Evolutionary conservation across 2,797 vertebrate species (phyloP).

Genomic region (Sciaenops ocellatus): DNA sequence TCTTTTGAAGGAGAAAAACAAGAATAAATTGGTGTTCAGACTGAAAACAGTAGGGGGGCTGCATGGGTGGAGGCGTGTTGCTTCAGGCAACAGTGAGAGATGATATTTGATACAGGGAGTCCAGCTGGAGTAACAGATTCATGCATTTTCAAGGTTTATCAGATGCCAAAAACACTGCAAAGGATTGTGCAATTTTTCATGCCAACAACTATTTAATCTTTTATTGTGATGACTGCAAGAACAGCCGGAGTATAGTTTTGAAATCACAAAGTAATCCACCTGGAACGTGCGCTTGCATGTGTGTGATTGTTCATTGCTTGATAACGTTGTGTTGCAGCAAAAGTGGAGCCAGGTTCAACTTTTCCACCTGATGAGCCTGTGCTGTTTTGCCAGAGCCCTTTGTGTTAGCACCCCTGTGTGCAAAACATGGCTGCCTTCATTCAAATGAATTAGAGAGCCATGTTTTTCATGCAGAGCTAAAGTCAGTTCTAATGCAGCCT

Average conservation of each 20-base stretch:
- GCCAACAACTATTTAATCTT: no score
- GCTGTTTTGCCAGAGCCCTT: no score
- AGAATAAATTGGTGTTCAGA: not conserved
- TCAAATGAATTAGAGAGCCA: not conserved
- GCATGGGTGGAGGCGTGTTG: not conserved
- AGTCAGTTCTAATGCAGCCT: no score
- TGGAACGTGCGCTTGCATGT: not conserved
- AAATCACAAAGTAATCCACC: not conserved
- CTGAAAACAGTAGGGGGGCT: not conserved
- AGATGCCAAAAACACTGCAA: not conserved
- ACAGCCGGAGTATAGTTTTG: no score
- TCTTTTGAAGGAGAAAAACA: not conserved
- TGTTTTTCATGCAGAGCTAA: not conserved
- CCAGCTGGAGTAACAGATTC: not conserved
- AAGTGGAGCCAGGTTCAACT: not conserved
- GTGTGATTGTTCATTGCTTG: not conserved
- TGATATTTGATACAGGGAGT: not conserved
- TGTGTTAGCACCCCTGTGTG: no score
- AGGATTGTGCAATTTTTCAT: no score
- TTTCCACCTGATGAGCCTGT: no score
- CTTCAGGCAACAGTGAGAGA: not conserved
- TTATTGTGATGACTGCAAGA: no score
- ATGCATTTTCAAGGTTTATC: not conserved
- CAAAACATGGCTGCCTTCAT: no score
- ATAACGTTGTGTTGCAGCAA: not conserved